A percentile compares a stretch with the other conserved stretches of the same genome.
These are phyloP conservation scores for Gephyroberyx darwinii DNA, from an alignment of 2,797 vertebrate genomes.

Conservation along the genomic window DNA sequence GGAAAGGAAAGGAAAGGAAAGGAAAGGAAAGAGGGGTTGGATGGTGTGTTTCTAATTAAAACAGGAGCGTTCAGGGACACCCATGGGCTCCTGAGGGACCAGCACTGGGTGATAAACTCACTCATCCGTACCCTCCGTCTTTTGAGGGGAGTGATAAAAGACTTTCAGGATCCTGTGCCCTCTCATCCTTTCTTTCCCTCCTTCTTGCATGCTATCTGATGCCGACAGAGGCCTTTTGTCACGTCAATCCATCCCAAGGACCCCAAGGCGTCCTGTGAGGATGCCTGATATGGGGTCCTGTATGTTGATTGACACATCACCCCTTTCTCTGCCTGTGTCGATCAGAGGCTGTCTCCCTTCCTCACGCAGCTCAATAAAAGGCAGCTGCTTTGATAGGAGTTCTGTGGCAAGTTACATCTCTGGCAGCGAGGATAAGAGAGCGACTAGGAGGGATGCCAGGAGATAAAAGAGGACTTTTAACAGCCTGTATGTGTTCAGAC, in stretches of 20 bases:
- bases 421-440: conserved; percentile 67
- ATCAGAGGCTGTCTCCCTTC: conserved; percentile 31
- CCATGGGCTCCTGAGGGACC: conserved; percentile 52
- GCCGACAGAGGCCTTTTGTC: conserved; percentile 61
- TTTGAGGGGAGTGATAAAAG: conserved; percentile 63
- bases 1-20: conserved; percentile 2
- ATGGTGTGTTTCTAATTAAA: conserved; percentile 70
- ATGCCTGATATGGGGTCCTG: conserved; percentile 47
- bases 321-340: conserved; percentile 40
- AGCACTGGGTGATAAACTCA: conserved; percentile 62
- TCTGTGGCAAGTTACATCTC: conserved; percentile 69
- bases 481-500: conserved; percentile 66
- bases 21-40: conserved; percentile 19
- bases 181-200: conserved; percentile 40
- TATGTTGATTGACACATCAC: conserved; percentile 67
- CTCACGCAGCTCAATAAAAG: conserved; percentile 64
- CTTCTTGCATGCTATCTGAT: conserved; percentile 59
- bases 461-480: conserved; percentile 77
- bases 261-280: conserved; percentile 56
- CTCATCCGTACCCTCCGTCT: conserved; percentile 57
- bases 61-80: conserved; percentile 61
- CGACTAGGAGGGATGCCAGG: conserved; percentile 66
- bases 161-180: conserved; percentile 56
- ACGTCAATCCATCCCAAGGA: conserved; percentile 55
- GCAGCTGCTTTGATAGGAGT: conserved; percentile 73